Base-by-base conservation (phyloP, 2,888 invertebrate species). In the Aradus depressus region DNA sequence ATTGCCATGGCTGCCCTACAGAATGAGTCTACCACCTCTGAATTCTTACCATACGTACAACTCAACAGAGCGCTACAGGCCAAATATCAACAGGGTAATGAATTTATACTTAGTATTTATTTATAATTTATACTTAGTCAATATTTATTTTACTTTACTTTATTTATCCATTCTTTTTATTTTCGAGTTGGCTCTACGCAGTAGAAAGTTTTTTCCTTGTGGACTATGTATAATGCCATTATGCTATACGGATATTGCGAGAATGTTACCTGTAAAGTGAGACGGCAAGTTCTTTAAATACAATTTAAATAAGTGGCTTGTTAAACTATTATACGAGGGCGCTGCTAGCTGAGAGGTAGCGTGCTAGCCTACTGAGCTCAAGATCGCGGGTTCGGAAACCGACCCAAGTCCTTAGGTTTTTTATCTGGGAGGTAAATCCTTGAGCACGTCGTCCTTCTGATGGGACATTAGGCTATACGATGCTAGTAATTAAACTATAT, bases 1-100 rank as follows among this genome's bases (percentile, higher is more conserved):
- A 18, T 42, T 10, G 42, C 42, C 2, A 42, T 42, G 42, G 18
- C 42, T 5, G 25, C 28, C 10, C 25, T 42, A 18, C 42, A 42
- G 18, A 42, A 42, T 26, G 14, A 2, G 18, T 26, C 42, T 2
- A 22, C 42, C 28, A 10, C n/a, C 2, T 18, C 3, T 12, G 42
- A 28, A n/a, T 10, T 26, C 18, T 42, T 42, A 19, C 19, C 42
- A 3, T 42, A 14, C 28, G 22, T 42, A 2, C 25, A 42, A 8
- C 26, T 26, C 16, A 42, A 42, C 8, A 16, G 18, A 26, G 42
- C 23, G 18, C 42, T 26, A 18, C 42, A 42, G 19, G 25, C 25
- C 25, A 14, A 23, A 1, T 42, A 42, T 25, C 28, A 42, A 6
- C 16, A 28, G 28, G 42, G 42, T 42, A 42, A 28, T 10, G 6